Base-by-base conservation (phyloP, 2,797 vertebrate species). In the Sternotherus odoratus region DNA sequence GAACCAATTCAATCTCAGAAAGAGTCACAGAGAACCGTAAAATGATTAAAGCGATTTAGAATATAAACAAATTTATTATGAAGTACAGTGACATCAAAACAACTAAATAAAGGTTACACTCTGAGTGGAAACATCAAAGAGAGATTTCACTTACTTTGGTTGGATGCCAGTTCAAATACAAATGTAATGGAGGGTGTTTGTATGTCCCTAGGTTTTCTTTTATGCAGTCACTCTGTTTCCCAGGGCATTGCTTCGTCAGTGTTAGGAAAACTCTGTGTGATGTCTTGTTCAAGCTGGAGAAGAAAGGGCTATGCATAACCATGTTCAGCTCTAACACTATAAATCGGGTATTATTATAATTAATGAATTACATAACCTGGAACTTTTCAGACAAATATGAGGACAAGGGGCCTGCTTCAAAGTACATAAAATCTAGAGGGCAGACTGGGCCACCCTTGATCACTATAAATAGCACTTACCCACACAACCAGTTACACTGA, bases 61-160 rank as follows among this genome's bases (percentile, higher is more conserved):
- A 93, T 93, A 97, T 93, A 95, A 97, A 91, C 66, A 92, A 88
- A 84, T 93, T 94, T 87, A 95, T 96, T 95, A 95, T 33, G 94
- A 96, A 93, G 80, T 80, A 94, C 89, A 94, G 90, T 96, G 93
- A 96, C 60, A 91, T 96, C 89, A 95, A 94, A 95, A 89, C 56
- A 93, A 88, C 77, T 86, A 85, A 94, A 84, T 80, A 87, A 92
- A 50, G n/a, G 39, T 86, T 93, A 89, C 56, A 79, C 19, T 88
- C 86, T 88, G 94, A 96, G 91, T 94, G 33, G 77, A 82, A 94
- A 51, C 83, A 92, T 94, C 83, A 94, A 94, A 96, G 86, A 77
- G 88, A 87, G 54, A 89, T 90, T 93, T 57, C 10, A 83, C 72
- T 88, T 48, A 56, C 93, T 95, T 87, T 92, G 16, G 39, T 80